phyloP scores from a whole-genome alignment of 2,888 invertebrate species.

The Athalia circularis region DNA sequence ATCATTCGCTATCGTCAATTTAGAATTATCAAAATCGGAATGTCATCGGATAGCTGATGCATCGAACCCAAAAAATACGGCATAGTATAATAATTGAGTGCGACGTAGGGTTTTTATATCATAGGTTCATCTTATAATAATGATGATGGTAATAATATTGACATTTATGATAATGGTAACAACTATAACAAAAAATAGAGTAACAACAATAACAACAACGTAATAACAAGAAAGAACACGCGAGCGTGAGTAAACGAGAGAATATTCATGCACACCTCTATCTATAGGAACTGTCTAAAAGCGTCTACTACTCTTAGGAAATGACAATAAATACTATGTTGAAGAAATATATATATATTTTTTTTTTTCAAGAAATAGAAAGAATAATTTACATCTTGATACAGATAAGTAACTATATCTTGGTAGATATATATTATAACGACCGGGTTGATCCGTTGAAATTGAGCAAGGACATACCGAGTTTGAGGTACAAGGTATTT shows the following conservation, averaged over 20 bases:
- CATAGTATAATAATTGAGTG: too few relatives aligned
- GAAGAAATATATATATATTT: slow-evolving; percentile 2
- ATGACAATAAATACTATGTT: slow-evolving; percentile 25
- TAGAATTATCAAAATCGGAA: slow-evolving; percentile 5
- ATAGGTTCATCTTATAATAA: too few relatives aligned
- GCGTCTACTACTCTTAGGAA: neutral
- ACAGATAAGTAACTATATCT: neutral
- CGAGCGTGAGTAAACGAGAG: slow-evolving; percentile 1
- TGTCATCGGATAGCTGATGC: neutral
- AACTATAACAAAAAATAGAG: slow-evolving; percentile 18
- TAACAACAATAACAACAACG: slow-evolving; percentile 4
- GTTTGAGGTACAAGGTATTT: slow-evolving; percentile 8
- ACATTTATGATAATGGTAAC: slow-evolving; percentile 8
- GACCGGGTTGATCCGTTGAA: neutral
- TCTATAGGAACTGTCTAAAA: slow-evolving; percentile 36
- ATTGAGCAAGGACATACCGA: slow-evolving; percentile 27
- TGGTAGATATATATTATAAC: neutral
- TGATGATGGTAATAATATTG: neutral
- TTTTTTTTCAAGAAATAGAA: neutral
- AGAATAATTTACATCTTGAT: slow-evolving; percentile 24
- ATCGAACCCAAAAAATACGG: too few relatives aligned
- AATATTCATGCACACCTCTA: slow-evolving; percentile 9
- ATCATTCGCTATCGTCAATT: too few relatives aligned
- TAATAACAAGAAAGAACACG: neutral
- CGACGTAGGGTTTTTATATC: too few relatives aligned